Percentiles rank a stretch among this genome's conserved stretches.
These are phyloP conservation scores for Mythimna ferrago DNA, from an alignment of 2,888 invertebrate species.

Conservation along the genomic window DNA sequence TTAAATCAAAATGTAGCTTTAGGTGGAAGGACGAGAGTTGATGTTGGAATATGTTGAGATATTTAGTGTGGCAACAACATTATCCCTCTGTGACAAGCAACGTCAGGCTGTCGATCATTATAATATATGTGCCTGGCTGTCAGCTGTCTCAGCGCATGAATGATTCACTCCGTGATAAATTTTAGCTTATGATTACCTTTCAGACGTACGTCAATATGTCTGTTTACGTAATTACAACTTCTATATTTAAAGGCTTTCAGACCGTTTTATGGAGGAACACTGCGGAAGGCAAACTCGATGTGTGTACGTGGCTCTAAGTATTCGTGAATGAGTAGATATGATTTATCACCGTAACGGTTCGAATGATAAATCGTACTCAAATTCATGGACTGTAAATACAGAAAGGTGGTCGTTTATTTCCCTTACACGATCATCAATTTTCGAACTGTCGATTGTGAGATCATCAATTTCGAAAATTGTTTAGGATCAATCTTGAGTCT, in stretches of 20 bases:
- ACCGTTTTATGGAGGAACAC: constrained; percentile 79
- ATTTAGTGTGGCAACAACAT: constrained; percentile 86
- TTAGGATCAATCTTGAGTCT: constrained; percentile 63
- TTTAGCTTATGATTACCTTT: constrained; percentile 91
- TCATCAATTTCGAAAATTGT: constrained; percentile 65
- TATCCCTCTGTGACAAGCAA: constrained; percentile 89
- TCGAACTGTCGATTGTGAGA: constrained; percentile 64
- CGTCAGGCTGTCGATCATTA: constrained; percentile 90
- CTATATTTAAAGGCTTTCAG: constrained; percentile 83
- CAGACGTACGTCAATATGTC: constrained; percentile 89
- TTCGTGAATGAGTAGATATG: constrained; percentile 78
- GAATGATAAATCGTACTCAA: constrained; percentile 84
- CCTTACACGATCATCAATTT: constrained; percentile 77
- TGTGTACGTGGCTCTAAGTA: constrained; percentile 75
- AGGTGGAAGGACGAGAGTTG: constrained; percentile 49
- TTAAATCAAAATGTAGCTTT: constrained; percentile 62
- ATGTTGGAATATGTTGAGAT: constrained; percentile 54
- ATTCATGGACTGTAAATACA: constrained; percentile 81
- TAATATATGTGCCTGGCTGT: constrained; percentile 90
- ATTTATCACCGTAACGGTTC: constrained; percentile 82
- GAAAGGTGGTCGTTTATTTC: constrained; percentile 80
- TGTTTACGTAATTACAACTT: constrained; percentile 88
- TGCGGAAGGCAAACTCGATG: constrained; percentile 81
- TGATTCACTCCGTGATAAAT: constrained; percentile 91
- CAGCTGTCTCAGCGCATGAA: constrained; percentile 90